These are phyloP conservation scores for Epizoanthus illoricatus DNA, from an alignment of 92 coral and sea anemone genomes.

Conservation along the genomic window DNA sequence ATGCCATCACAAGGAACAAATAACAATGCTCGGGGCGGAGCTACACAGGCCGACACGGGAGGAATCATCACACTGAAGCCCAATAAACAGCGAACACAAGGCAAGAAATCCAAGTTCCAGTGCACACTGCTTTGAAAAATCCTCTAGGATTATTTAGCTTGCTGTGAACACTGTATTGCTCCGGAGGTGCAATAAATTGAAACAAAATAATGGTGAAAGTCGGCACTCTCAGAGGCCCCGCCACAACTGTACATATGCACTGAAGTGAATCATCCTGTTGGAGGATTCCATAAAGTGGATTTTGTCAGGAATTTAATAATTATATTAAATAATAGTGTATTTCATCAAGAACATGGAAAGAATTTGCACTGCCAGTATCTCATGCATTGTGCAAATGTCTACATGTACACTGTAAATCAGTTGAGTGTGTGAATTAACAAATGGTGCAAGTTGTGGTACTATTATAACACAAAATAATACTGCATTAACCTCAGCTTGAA, in stretches of 20 bases:
- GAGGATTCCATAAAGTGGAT: no score
- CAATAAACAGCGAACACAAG: slow-evolving; percentile 94
- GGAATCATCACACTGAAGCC: slow-evolving; percentile 93
- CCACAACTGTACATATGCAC: background rate
- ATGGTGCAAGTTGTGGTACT: no score
- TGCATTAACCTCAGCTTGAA: no score
- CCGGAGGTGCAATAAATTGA: background rate
- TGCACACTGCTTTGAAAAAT: slow-evolving; percentile 62
- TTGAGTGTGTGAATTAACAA: no score
- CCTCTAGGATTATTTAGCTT: background rate
- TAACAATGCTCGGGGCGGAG: slow-evolving; percentile 71
- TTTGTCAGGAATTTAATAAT: no score
- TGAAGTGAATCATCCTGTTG: background rate
- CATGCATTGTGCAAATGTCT: no score
- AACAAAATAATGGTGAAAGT: no score
- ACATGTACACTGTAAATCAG: no score
- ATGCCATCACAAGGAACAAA: slow-evolving; percentile 54
- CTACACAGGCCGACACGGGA: slow-evolving; percentile 70
- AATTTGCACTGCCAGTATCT: no score
- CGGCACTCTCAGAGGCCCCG: background rate
- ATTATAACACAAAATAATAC: no score
- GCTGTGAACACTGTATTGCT: background rate
- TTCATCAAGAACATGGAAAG: no score
- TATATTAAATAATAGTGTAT: no score
- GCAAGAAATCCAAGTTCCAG: slow-evolving; percentile 77